These are phyloP conservation scores for Nannobrachium achirus DNA, from an alignment of 2,113 vertebrate genomes.

Conservation along the genomic window DNA sequence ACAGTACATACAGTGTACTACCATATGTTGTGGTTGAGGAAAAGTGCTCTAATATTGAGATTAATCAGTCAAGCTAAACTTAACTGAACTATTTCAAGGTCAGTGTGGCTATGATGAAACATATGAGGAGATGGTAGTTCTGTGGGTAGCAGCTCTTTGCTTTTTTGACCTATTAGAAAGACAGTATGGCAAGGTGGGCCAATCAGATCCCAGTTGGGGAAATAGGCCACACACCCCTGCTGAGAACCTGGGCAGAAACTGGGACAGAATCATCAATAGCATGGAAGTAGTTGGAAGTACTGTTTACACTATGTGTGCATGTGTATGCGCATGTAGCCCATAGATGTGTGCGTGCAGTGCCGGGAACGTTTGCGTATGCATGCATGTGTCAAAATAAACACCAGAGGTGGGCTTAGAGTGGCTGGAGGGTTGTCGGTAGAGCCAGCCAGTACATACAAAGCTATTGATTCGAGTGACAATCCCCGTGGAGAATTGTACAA, in stretches of 20 bases:
- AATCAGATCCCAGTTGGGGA: slow-evolving; percentile 12
- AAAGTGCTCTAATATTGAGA: too few relatives aligned
- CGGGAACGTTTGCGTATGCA: not conserved
- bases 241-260: slow-evolving; percentile 62
- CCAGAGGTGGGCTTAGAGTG: too few relatives aligned
- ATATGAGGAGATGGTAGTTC: too few relatives aligned
- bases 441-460: too few relatives aligned
- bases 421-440: too few relatives aligned
- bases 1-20: too few relatives aligned
- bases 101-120: too few relatives aligned
- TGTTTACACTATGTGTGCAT: not conserved
- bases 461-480: not conserved
- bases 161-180: not conserved
- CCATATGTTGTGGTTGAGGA: too few relatives aligned
- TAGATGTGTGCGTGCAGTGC: not conserved
- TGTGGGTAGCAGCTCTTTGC: not conserved
- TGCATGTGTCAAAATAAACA: not conserved
- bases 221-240: slow-evolving; percentile 41
- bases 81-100: too few relatives aligned
- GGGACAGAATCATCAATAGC: slow-evolving; percentile 58
- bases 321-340: not conserved
- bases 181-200: slow-evolving; percentile 40
- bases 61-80: too few relatives aligned
- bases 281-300: not conserved
- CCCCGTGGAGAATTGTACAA: not conserved